phyloP scores from a whole-genome alignment of 1,140 invertebrate genomes.

The Eurosta solidaginis region DNA sequence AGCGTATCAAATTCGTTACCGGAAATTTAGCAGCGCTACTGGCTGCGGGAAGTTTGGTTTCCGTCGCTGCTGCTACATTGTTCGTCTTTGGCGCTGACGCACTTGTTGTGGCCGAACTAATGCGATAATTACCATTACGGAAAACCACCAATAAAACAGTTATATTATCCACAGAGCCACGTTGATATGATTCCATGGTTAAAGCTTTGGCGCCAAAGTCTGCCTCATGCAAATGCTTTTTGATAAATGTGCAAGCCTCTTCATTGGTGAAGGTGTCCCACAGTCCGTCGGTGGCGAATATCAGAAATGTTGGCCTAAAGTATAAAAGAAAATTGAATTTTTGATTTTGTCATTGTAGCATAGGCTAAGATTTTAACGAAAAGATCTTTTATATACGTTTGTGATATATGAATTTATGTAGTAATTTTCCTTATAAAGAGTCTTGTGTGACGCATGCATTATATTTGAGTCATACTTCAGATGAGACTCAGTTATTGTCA shows the following conservation, averaged over 20 bases:
- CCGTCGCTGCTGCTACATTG: not conserved
- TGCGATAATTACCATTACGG: conserved; percentile 62
- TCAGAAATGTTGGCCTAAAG: conserved; percentile 77
- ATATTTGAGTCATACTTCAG: too few relatives aligned
- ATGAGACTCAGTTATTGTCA: too few relatives aligned
- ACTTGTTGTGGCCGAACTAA: conserved; percentile 37
- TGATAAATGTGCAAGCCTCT: conserved; percentile 87
- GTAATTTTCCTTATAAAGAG: too few relatives aligned
- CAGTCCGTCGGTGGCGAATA: conserved; percentile 92
- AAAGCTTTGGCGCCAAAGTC: conserved; percentile 89
- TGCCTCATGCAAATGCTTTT: conserved; percentile 79
- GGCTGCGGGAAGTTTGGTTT: not conserved
- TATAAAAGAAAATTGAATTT: not conserved
- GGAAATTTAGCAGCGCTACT: conserved; percentile 29
- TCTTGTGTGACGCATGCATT: too few relatives aligned
- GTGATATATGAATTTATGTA: too few relatives aligned
- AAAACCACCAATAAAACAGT: conserved; percentile 92
- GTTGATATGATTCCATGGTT: conserved; percentile 85
- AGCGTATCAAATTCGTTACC: conserved; percentile 32
- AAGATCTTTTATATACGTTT: too few relatives aligned
- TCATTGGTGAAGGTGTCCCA: conserved; percentile 96
- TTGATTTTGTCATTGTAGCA: not conserved
- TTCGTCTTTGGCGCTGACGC: not conserved
- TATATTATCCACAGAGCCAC: conserved; percentile 94
- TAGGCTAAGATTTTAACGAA: not conserved